Evolutionary conservation across 2,888 invertebrate species (phyloP).

Genomic region (Rosalia funebris): DNA sequence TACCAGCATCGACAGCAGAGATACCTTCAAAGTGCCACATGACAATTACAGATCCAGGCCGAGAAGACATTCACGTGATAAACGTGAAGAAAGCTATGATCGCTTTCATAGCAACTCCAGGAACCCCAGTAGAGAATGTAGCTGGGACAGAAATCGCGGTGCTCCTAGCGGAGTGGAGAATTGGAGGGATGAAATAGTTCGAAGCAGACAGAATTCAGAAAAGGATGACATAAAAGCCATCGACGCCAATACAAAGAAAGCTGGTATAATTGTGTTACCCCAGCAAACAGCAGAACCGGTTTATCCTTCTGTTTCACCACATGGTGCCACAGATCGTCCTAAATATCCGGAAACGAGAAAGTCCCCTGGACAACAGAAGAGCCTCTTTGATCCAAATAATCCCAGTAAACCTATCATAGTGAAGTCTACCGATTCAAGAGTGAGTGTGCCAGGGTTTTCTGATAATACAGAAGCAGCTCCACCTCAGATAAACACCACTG

Average conservation of each 20-base stretch:
- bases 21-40: slow-evolving; percentile 57
- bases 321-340: slow-evolving; percentile 31
- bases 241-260: slow-evolving; percentile 50
- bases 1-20: slow-evolving; percentile 50
- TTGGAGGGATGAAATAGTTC: slow-evolving; percentile 61
- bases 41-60: slow-evolving; percentile 42
- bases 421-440: slow-evolving; percentile 65
- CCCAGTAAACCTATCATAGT: slow-evolving; percentile 79
- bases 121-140: slow-evolving; percentile 62
- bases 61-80: slow-evolving; percentile 51
- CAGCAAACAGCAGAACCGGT: slow-evolving; percentile 43
- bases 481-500: slow-evolving; percentile 58
- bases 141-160: slow-evolving; percentile 62
- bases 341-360: slow-evolving; percentile 39
- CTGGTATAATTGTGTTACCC: slow-evolving; percentile 59
- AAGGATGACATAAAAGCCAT: slow-evolving; percentile 47
- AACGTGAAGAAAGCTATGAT: slow-evolving; percentile 57
- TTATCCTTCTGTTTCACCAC: slow-evolving; percentile 11
- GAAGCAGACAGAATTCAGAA: slow-evolving; percentile 54
- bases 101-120: slow-evolving; percentile 50
- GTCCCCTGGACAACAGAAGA: slow-evolving; percentile 61
- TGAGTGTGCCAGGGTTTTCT: slow-evolving; percentile 58
- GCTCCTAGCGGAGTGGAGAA: slow-evolving; percentile 57
- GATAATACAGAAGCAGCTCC: slow-evolving; percentile 54
- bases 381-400: slow-evolving; percentile 72